Conservation (phyloP, 2,113 vertebrate species). For the Rhipidura dahli region DNA sequence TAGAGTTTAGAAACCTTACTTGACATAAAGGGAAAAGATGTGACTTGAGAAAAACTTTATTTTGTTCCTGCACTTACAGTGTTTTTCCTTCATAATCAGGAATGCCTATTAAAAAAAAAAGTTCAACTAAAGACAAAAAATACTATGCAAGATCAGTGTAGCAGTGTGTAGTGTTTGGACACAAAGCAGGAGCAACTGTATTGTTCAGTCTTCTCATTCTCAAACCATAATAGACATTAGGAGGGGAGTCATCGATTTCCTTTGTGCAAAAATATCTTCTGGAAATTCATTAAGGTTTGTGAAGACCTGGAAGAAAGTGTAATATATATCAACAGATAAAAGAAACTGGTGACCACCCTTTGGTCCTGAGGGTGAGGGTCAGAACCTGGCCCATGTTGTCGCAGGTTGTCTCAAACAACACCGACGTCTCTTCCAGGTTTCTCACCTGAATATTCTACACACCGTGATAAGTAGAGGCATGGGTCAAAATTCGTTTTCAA, state of each 20-base stretch:
- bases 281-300: not conserved
- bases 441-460: not conserved
- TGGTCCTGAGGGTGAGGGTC: rapidly evolving
- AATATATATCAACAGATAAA: not conserved
- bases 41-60: not conserved
- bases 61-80: not conserved
- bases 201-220: not conserved
- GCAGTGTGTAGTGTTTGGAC: not conserved
- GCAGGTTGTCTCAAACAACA: not conserved
- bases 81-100: not conserved
- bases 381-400: rapidly evolving
- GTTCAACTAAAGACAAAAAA: not conserved
- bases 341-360: not conserved
- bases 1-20: not conserved
- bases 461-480: not conserved
- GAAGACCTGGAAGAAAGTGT: not conserved
- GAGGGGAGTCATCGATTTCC: rapidly evolving
- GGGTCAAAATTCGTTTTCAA: not conserved
- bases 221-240: not conserved
- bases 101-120: not conserved
- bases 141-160: not conserved
- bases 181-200: not conserved
- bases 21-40: rapidly evolving
- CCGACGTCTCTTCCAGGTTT: not conserved
- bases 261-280: not conserved